Base-by-base conservation (phyloP, 2,888 invertebrate species). In the Pandemis heparana region DNA sequence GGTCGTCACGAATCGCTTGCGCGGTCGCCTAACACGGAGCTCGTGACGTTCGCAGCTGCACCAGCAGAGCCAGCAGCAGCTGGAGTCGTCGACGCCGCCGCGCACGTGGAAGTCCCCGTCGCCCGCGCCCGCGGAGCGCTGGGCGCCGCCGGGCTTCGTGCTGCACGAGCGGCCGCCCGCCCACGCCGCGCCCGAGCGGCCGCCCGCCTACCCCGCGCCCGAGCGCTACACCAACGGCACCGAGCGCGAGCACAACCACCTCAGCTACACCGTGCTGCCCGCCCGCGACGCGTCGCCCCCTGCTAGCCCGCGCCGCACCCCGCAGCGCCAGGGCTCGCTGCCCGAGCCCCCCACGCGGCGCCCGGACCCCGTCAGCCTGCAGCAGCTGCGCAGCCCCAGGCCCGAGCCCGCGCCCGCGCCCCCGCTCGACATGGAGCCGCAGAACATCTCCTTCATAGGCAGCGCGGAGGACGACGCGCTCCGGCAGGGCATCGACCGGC, bases 381-480 rank as follows among this genome's bases (percentile, higher is more conserved):
- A 95, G 79, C 95, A 95, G 81, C 88, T 95, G 63, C 91, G 86
- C 63, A 95, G 10, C 95, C 96, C 96, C 60, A 95, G 96, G 14
- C 96, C 96, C 41, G n/a, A n/a, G n/a, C 96, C 96, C 39, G 96
- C 96, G 6, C 62, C 62, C 32, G 98, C 97, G n/a, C n/a, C n/a
- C 23, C 23, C 23, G 3, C 23, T 32, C 85, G 98, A 98, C 85
- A 98, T 98, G 98, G 98, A 98, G 82, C 98, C 98, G 0, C 98
- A 98, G 88, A 98, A 97, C 92, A 98, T 98, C 83, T 98, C 98
- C 71, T 98, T 98, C 85, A 98, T 98, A 80, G 98, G 98, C 84
- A 96, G 96, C 88, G 95, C 96, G 38, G 93, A 94, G 46, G 88
- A 95, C 81, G 95, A 95, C 82, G 94, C 95, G 4, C 83, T 96